Evolutionary conservation across 2,888 invertebrate genomes (phyloP).

Genomic region (Myopa testacea): DNA sequence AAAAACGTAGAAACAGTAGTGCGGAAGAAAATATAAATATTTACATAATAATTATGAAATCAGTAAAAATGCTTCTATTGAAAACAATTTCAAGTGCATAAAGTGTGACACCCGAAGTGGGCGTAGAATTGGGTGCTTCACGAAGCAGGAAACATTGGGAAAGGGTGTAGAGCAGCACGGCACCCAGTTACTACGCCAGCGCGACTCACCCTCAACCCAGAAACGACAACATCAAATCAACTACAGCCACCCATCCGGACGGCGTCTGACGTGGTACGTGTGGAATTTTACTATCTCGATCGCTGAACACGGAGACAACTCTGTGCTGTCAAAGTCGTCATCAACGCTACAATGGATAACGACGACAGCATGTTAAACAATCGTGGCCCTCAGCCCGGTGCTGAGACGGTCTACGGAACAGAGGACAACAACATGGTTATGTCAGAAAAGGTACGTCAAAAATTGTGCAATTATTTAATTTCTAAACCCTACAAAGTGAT

Average conservation of each 20-base stretch:
- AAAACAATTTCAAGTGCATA: constrained; percentile 1
- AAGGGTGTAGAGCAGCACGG: neutral
- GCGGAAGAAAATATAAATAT: constrained; percentile 12
- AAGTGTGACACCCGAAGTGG: neutral
- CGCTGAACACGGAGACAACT: neutral
- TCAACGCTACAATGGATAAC: constrained; percentile 58
- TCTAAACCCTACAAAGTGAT: no score
- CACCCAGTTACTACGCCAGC: constrained; percentile 9
- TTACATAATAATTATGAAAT: constrained; percentile 3
- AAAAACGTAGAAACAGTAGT: neutral
- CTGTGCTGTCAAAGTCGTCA: neutral
- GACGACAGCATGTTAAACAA: constrained; percentile 65
- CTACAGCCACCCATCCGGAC: neutral
- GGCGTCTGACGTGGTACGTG: constrained; percentile 5
- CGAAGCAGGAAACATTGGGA: neutral
- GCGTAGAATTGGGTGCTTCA: neutral
- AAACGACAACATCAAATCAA: neutral
- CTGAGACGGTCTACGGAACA: constrained; percentile 92
- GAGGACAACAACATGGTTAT: constrained; percentile 96
- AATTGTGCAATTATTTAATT: neutral
- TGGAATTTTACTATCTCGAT: neutral
- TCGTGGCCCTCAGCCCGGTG: constrained; percentile 71
- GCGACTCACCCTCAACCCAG: neutral
- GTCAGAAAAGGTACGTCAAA: constrained; percentile 84
- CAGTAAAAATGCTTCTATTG: neutral